Conservation (phyloP, 1,140 invertebrate genomes). For the Epicauta chinensis region DNA sequence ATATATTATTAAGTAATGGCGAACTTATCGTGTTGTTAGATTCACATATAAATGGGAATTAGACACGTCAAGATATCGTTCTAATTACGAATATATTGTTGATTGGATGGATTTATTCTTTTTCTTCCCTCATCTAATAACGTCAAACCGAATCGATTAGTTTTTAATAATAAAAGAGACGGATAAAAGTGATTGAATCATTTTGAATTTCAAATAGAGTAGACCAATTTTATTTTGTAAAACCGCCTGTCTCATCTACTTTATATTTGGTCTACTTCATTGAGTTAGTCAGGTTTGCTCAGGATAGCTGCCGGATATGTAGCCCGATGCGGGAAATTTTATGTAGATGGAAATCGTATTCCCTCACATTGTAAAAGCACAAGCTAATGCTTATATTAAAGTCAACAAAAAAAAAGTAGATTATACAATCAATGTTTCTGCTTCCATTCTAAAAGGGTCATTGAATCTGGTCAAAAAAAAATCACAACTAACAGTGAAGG, state of each 20-base stretch:
- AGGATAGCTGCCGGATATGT: conserved; percentile 34
- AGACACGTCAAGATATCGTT: no score
- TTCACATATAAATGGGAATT: no score
- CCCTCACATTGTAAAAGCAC: background rate
- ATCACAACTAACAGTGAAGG: no score
- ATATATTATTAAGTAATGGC: no score
- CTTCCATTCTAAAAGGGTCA: no score
- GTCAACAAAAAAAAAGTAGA: background rate
- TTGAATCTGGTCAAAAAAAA: no score
- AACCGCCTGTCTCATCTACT: conserved; percentile 37
- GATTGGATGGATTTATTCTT: no score
- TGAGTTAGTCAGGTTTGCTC: conserved; percentile 32
- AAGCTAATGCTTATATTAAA: conserved; percentile 12
- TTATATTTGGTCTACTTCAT: conserved; percentile 38
- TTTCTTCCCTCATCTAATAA: background rate
- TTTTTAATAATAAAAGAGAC: conserved; percentile 21
- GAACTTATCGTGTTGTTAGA: background rate
- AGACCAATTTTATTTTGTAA: conserved; percentile 34
- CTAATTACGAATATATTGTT: no score
- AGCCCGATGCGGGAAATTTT: conserved; percentile 29
- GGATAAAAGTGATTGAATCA: conserved; percentile 31
- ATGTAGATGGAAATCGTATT: conserved; percentile 20
- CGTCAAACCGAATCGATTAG: background rate
- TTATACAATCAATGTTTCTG: no score
- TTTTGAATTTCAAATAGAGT: conserved; percentile 36